A percentile compares a stretch with the other conserved stretches of the same genome.
These are phyloP conservation scores for Pteronura brasiliensis DNA, from an alignment of 2,113 vertebrate species.

Conservation along the genomic window DNA sequence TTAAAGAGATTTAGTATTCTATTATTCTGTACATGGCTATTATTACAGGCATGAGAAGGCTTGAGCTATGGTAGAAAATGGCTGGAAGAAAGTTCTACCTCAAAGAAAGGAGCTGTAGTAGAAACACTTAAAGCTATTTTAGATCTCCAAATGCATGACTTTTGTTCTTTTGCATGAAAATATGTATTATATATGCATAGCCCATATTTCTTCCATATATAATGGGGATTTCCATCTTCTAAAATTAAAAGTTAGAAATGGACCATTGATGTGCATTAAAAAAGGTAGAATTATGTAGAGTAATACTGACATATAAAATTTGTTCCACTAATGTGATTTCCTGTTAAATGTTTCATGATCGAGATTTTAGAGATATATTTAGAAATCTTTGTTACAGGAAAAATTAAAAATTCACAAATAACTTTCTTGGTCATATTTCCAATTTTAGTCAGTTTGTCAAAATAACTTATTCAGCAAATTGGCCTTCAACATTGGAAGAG, in stretches of 20 bases:
- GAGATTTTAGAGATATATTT: neutral
- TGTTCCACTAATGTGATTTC: neutral
- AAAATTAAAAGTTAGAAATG: neutral
- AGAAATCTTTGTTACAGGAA: neutral
- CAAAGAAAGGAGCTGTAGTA: neutral
- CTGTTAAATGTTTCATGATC: neutral
- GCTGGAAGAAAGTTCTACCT: neutral
- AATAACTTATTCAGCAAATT: constrained; percentile 53
- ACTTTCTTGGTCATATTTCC: constrained; percentile 44
- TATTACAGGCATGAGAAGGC: neutral
- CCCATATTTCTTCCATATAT: neutral
- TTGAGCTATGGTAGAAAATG: neutral
- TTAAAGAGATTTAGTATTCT: neutral
- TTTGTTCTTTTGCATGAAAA: neutral
- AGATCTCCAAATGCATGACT: neutral
- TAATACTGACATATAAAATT: neutral
- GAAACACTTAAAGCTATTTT: neutral
- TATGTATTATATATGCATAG: neutral
- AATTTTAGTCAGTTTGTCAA: constrained; percentile 29
- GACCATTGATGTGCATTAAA: neutral
- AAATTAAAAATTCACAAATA: neutral
- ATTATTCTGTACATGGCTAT: neutral
- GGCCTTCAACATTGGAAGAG: constrained; percentile 38
- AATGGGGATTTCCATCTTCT: neutral
- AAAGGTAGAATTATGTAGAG: neutral